These are phyloP conservation scores for Hybognathus amarus DNA, from an alignment of 2,797 vertebrate species.

Conservation along the genomic window DNA sequence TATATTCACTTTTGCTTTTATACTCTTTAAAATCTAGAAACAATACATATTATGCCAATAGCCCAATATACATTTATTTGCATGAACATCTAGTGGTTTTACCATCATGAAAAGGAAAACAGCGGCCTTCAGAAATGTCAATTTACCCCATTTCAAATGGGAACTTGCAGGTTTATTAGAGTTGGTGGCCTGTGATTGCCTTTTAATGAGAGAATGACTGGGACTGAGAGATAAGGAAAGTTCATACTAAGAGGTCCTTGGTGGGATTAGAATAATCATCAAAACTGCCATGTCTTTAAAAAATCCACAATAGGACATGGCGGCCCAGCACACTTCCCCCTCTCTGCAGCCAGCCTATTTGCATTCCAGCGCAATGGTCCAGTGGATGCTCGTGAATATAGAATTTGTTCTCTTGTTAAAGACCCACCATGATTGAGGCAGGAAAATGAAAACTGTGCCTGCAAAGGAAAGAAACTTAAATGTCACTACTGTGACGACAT, in stretches of 20 bases:
- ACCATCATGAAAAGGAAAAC: background rate
- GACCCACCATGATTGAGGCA: conserved; percentile 56
- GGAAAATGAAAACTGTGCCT: conserved; percentile 16
- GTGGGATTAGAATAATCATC: conserved; percentile 85
- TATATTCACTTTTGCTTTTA: background rate
- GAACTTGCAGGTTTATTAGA: conserved; percentile 89
- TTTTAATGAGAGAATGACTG: conserved; percentile 93
- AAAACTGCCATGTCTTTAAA: conserved; percentile 77
- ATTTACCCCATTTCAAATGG: conserved; percentile 71
- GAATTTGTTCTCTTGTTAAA: conserved; percentile 50
- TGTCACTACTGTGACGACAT: conserved; percentile 17
- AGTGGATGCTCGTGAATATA: conserved; percentile 55
- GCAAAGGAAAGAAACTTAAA: conserved; percentile 49
- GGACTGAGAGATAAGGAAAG: conserved; percentile 82
- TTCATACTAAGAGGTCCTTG: conserved; percentile 77
- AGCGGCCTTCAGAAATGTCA: conserved; percentile 76
- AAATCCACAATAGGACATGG: conserved; percentile 72
- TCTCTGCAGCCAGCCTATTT: conserved; percentile 55
- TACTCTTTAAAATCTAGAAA: background rate
- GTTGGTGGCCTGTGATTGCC: conserved; percentile 88
- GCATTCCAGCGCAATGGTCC: conserved; percentile 58
- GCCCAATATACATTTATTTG: background rate
- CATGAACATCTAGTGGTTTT: background rate
- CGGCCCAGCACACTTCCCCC: conserved; percentile 34
- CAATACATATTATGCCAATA: background rate